Conservation (phyloP, 2,888 invertebrate genomes). For the Lepetodrilus schrolli region DNA sequence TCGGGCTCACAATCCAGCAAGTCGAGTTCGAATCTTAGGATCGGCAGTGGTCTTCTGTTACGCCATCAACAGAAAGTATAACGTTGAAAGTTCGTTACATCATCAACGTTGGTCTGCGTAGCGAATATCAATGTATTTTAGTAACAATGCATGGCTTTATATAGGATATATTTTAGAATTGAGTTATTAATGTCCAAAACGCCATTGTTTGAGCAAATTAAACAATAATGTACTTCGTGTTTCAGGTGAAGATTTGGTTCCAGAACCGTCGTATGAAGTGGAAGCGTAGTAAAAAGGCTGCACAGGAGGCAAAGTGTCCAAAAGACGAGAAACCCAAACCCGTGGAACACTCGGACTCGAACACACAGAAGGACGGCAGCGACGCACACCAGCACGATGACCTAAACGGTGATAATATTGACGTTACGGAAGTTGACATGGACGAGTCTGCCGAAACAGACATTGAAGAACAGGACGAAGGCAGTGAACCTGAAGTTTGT, state of each 20-base stretch:
- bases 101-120: too few species aligned
- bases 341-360: neutral
- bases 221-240: too few species aligned
- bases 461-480: constrained; percentile 1
- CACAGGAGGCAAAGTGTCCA: constrained; percentile 76
- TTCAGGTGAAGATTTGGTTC: constrained; percentile 97
- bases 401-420: constrained; percentile 28
- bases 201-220: too few species aligned
- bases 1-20: too few species aligned
- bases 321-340: constrained; percentile 11
- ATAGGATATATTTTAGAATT: too few species aligned
- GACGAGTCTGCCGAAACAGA: neutral
- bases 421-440: constrained; percentile 29
- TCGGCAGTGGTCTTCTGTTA: too few species aligned
- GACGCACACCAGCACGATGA: constrained; percentile 13
- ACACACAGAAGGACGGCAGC: neutral
- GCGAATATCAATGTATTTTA: too few species aligned
- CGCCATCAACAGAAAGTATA: too few species aligned
- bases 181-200: too few species aligned
- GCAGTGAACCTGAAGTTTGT: constrained; percentile 5
- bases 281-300: constrained; percentile 97
- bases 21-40: too few species aligned
- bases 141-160: too few species aligned
- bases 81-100: too few species aligned
- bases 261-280: constrained; percentile 99